These are phyloP conservation scores for Sycophila sp. DNA, from an alignment of 1,140 invertebrate genomes.

Conservation along the genomic window DNA sequence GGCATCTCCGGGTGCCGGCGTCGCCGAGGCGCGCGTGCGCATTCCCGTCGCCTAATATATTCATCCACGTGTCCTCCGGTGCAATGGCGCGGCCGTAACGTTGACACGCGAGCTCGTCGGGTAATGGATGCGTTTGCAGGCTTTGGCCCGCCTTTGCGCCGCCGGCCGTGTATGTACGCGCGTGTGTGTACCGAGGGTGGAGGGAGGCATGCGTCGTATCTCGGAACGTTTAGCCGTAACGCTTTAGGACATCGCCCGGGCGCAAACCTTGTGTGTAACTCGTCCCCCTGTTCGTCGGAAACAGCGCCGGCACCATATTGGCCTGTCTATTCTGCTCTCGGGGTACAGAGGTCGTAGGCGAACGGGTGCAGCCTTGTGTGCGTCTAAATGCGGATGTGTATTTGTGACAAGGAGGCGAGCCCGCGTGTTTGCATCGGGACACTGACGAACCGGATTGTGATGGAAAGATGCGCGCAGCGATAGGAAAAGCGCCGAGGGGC, in stretches of 20 bases:
- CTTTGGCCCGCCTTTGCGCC: background rate
- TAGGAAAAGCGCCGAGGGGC: no score
- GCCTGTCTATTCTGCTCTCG: no score
- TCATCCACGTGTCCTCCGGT: background rate
- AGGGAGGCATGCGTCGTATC: background rate
- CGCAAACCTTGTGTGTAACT: background rate
- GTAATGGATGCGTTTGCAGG: conserved; percentile 45
- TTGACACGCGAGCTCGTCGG: conserved; percentile 11
- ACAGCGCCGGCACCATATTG: background rate
- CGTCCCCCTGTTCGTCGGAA: no score
- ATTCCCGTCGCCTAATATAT: background rate
- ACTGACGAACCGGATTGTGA: no score
- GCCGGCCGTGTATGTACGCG: background rate
- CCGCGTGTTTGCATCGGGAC: no score
- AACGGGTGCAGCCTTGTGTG: no score
- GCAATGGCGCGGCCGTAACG: conserved; percentile 4
- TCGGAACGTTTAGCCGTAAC: background rate
- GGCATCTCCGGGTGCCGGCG: no score
- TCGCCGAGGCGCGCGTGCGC: background rate
- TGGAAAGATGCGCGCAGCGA: no score
- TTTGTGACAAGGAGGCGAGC: no score
- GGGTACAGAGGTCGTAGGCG: no score
- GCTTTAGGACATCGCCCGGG: background rate
- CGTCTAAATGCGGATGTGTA: no score
- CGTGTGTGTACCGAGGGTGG: background rate